Evolutionary conservation across 2,888 invertebrate species (phyloP).

Genomic region (Malthinus flaveolus): DNA sequence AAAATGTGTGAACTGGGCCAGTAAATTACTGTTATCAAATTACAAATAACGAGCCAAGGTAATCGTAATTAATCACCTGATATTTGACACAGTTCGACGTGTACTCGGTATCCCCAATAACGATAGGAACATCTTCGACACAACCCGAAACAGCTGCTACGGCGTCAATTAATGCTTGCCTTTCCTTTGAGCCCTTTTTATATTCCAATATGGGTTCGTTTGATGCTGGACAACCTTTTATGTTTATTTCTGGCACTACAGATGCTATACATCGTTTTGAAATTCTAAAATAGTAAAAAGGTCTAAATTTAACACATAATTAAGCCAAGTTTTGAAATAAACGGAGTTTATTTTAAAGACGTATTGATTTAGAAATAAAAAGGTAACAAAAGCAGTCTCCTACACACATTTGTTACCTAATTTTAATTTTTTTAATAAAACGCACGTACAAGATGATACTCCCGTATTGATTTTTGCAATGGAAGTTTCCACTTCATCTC

Average conservation of each 20-base stretch:
- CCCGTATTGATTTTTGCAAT: conserved; percentile 23
- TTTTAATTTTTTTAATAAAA: neutral
- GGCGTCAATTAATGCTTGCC: conserved; percentile 70
- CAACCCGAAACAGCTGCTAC: conserved; percentile 66
- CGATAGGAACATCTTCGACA: conserved; percentile 88
- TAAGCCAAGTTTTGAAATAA: neutral
- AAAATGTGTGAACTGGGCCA: neutral
- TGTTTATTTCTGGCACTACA: conserved; percentile 66
- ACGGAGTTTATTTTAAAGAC: neutral
- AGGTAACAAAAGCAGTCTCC: neutral
- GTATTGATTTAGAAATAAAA: neutral
- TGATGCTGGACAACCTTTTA: conserved; percentile 68
- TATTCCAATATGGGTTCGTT: conserved; percentile 87
- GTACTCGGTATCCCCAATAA: conserved; percentile 92
- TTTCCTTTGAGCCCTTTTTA: conserved; percentile 79
- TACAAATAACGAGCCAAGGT: neutral
- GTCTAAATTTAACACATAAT: conserved; percentile 12
- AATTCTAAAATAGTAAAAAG: conserved; percentile 42
- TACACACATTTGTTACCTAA: neutral
- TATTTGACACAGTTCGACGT: conserved; percentile 73
- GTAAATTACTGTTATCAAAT: neutral
- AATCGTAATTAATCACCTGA: conserved; percentile 65
- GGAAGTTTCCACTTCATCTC: conserved; percentile 16
- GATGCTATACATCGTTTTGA: conserved; percentile 61
- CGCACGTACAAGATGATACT: neutral